phyloP scores from a whole-genome alignment of 2,888 invertebrate genomes.

The Phalera bucephala region DNA sequence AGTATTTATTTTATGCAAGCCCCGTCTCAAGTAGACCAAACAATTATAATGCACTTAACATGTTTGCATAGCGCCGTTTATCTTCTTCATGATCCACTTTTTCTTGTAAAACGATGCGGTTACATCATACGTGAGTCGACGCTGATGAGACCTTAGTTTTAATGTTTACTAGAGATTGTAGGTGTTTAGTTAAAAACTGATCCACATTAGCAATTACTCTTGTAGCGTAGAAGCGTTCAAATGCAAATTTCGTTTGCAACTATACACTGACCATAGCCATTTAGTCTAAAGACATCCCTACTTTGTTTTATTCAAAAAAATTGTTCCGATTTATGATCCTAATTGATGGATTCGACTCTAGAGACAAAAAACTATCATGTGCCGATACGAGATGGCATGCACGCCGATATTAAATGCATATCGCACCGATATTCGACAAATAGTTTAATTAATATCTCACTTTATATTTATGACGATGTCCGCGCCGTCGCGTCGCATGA shows the following conservation, averaged over 20 bases:
- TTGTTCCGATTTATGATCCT: no score
- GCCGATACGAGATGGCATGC: no score
- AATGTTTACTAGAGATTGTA: background rate
- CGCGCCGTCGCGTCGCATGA: constrained; percentile 36
- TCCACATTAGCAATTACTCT: background rate
- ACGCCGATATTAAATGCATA: no score
- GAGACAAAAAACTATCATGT: no score
- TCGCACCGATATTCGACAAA: constrained; percentile 37
- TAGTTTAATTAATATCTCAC: constrained; percentile 46
- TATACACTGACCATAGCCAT: no score
- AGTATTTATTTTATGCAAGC: constrained; percentile 56
- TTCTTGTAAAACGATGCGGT: constrained; percentile 44
- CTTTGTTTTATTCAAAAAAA: no score
- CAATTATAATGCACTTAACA: constrained; percentile 63
- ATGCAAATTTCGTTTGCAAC: no score
- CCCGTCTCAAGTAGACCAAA: constrained; percentile 40
- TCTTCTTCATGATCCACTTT: constrained; percentile 39
- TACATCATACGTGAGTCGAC: constrained; percentile 17
- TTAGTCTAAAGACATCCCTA: no score
- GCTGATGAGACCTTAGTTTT: background rate
- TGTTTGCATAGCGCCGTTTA: constrained; percentile 39
- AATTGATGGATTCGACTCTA: no score
- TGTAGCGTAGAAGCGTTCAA: no score
- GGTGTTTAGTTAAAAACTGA: background rate
- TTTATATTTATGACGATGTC: constrained; percentile 44